phyloP scores from a whole-genome alignment of 1,140 invertebrate genomes.

The Nasonia vitripennis region DNA sequence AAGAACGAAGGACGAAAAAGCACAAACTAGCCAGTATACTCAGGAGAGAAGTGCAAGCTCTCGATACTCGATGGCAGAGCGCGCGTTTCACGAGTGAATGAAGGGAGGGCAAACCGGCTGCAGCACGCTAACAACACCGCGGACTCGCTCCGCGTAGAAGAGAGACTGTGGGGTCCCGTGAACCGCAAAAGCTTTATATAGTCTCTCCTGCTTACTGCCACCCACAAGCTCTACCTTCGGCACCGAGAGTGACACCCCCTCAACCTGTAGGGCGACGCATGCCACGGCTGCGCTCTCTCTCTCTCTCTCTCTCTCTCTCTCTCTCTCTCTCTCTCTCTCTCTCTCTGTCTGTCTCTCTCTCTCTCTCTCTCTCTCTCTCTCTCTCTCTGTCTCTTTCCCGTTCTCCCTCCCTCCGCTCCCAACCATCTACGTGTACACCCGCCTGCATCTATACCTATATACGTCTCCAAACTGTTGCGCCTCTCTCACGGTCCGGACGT shows the following conservation, averaged over 20 bases:
- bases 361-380: too few relatives aligned
- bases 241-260: constrained; percentile 20
- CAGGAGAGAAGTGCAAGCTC: too few relatives aligned
- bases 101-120: neutral
- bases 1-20: neutral
- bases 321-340: too few relatives aligned
- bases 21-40: too few relatives aligned
- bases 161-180: constrained; percentile 55
- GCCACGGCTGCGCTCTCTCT: constrained; percentile 13
- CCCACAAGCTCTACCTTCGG: constrained; percentile 39
- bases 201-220: constrained; percentile 32
- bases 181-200: constrained; percentile 59
- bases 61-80: too few relatives aligned
- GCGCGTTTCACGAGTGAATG: neutral
- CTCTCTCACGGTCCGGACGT: neutral
- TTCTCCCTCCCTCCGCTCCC: neutral
- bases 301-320: neutral
- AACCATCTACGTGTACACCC: neutral
- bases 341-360: too few relatives aligned
- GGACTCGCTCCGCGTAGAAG: constrained; percentile 1
- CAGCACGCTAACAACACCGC: neutral
- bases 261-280: constrained; percentile 19
- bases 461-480: neutral
- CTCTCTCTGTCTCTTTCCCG: too few relatives aligned
- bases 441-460: too few relatives aligned